Conservation (phyloP, 1,140 invertebrate species). For the Anthonomus grandis region DNA sequence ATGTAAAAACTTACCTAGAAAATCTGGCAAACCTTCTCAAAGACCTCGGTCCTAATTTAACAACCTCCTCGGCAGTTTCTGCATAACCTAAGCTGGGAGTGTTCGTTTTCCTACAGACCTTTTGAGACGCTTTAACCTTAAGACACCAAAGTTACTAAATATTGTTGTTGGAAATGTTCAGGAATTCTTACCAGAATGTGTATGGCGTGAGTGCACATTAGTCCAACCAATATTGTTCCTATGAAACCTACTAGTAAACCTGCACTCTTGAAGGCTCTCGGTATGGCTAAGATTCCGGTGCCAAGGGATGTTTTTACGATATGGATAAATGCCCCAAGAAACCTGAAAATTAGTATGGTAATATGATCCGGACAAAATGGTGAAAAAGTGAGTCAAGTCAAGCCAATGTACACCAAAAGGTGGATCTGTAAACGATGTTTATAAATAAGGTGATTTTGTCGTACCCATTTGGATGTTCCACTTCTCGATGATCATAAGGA, state of each 20-base stretch:
- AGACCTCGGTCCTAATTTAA: slow-evolving; percentile 64
- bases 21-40: slow-evolving; percentile 57
- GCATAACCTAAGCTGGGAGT: slow-evolving; percentile 69
- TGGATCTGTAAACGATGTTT: slow-evolving; percentile 39
- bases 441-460: slow-evolving; percentile 1
- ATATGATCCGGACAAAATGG: neutral
- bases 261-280: slow-evolving; percentile 75
- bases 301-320: slow-evolving; percentile 81
- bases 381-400: neutral
- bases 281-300: slow-evolving; percentile 85
- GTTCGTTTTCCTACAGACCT: slow-evolving; percentile 63
- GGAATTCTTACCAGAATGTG: slow-evolving; percentile 66
- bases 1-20: slow-evolving; percentile 54
- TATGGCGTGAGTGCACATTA: slow-evolving; percentile 75
- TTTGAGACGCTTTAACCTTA: slow-evolving; percentile 69
- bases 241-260: slow-evolving; percentile 69
- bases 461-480: slow-evolving; percentile 32
- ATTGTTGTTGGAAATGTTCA: too few relatives aligned
- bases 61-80: slow-evolving; percentile 74
- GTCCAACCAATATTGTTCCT: slow-evolving; percentile 66
- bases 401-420: too few relatives aligned
- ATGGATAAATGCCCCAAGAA: slow-evolving; percentile 69
- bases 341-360: slow-evolving; percentile 53
- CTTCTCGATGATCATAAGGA: slow-evolving; percentile 28
- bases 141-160: neutral